A percentile compares a stretch with the other conserved stretches of the same genome.
These are phyloP conservation scores for Periophthalmodon schlosseri DNA, from an alignment of 2,113 vertebrate genomes.

Conservation along the genomic window DNA sequence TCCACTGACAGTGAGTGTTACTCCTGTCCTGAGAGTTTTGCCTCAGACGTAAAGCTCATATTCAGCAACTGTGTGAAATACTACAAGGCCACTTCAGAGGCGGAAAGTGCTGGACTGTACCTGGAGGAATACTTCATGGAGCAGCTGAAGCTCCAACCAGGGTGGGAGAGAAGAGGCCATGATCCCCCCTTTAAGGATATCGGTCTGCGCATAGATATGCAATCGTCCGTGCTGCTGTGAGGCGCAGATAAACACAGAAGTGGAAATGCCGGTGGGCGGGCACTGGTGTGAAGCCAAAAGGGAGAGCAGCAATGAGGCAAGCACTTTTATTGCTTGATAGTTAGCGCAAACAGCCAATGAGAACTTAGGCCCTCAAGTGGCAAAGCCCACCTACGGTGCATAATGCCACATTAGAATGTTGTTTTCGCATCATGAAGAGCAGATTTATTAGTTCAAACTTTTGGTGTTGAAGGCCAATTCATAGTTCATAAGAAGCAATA, in stretches of 20 bases:
- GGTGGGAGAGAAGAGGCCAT: slow-evolving; percentile 74
- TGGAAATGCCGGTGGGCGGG: too few relatives aligned
- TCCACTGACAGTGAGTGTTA: slow-evolving; percentile 79
- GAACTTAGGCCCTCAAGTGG: neutral
- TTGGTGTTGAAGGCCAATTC: too few relatives aligned
- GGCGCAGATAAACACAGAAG: too few relatives aligned
- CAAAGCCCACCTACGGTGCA: neutral
- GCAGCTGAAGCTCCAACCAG: slow-evolving; percentile 84
- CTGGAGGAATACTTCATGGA: slow-evolving; percentile 91
- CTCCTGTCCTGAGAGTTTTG: slow-evolving; percentile 82
- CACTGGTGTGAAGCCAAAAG: too few relatives aligned
- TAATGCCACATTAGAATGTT: neutral
- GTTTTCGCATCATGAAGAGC: neutral
- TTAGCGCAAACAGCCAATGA: neutral
- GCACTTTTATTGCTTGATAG: too few relatives aligned
- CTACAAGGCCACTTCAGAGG: slow-evolving; percentile 90
- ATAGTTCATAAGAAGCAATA: too few relatives aligned
- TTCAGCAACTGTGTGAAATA: slow-evolving; percentile 97
- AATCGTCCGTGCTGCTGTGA: neutral
- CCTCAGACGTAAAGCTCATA: slow-evolving; percentile 90
- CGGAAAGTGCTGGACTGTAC: slow-evolving; percentile 90
- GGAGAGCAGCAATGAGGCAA: too few relatives aligned
- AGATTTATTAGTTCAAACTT: too few relatives aligned
- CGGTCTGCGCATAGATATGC: neutral
- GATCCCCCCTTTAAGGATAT: slow-evolving; percentile 57